Percentiles rank a stretch among this genome's conserved stretches.
Conservation (phyloP, 2,888 invertebrate species). For the Philonicus albiceps region DNA sequence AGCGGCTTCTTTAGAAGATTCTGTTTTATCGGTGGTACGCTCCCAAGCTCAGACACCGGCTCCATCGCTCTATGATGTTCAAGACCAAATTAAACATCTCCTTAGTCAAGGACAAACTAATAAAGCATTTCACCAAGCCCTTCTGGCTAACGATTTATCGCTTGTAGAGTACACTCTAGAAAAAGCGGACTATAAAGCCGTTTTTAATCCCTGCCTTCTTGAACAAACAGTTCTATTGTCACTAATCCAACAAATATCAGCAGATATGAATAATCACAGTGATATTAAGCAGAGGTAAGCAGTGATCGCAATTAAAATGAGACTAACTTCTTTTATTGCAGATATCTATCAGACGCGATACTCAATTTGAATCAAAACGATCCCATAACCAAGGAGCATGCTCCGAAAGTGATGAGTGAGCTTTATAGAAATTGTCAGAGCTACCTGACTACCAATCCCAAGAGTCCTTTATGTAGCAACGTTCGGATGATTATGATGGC, state of each 20-base stretch:
- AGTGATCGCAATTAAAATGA: background rate
- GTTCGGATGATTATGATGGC: slow-evolving; percentile 62
- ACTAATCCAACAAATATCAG: slow-evolving; percentile 91
- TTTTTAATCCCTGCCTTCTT: slow-evolving; percentile 80
- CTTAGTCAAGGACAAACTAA: slow-evolving; percentile 79
- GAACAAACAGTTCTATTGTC: slow-evolving; percentile 91
- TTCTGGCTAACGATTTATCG: slow-evolving; percentile 85
- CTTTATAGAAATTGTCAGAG: slow-evolving; percentile 77
- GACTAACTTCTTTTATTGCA: slow-evolving; percentile 60
- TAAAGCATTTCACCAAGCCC: slow-evolving; percentile 89
- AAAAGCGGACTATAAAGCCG: slow-evolving; percentile 78
- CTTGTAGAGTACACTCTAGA: slow-evolving; percentile 89
- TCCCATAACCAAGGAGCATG: slow-evolving; percentile 82
- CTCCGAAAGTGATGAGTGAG: slow-evolving; percentile 78
- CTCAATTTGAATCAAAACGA: slow-evolving; percentile 80
- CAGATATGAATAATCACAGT: slow-evolving; percentile 85
- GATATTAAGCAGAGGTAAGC: slow-evolving; percentile 80
- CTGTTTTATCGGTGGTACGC: slow-evolving; percentile 69
- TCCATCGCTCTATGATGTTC: slow-evolving; percentile 68
- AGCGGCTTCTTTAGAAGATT: slow-evolving; percentile 68
- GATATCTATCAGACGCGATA: slow-evolving; percentile 88
- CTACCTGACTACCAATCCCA: slow-evolving; percentile 74
- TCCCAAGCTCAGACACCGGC: slow-evolving; percentile 81
- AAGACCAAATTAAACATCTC: slow-evolving; percentile 74
- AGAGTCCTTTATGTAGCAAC: slow-evolving; percentile 67